Base-by-base conservation (phyloP, 2,888 invertebrate species). In the Sminthurinus aureus region DNA sequence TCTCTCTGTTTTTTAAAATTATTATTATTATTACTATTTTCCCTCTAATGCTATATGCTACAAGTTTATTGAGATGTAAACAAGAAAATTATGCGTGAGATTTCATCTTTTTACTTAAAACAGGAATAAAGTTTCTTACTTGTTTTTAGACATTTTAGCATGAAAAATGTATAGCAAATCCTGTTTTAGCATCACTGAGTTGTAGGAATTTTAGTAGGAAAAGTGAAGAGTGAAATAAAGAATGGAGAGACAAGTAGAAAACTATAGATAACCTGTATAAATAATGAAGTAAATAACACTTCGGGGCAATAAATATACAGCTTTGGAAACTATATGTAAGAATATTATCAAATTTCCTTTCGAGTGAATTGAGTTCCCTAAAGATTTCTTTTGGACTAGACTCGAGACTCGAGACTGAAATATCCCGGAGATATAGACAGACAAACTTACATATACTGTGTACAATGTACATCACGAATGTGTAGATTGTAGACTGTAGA, bases 281-380 rank as follows among this genome's bases (percentile, higher is more conserved):
- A 81, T 81, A 81, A 81, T 73, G 50, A 81, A 81, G 80, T 81
- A 81, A 81, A 71, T 81, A 81, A 73, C 80, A 81, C 80, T 81
- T 81, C 58, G 22, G 15, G 51, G 80, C 73, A 81, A 81, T 81
- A 81, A 81, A 81, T 81, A 81, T 6, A 1, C 73, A 52, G 80
- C 73, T 81, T 38, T 73, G 73, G 73, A 81, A 67, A 50, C 51
- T 81, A 26, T 73, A 81, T 38, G 38, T 81, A 81, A 81, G 80
- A 81, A 81, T 81, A 81, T 81, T 81, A 81, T 81, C 80, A 81
- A 81, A 81, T 81, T 81, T 81, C 80, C 80, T 52, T 38, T 38
- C 52, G 73, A 74, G 80, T 73, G 74, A 81, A 81, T 81, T 81
- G 80, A 81, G 80, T 81, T 73, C 73, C 80, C 73, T 20, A 24